These are phyloP conservation scores for Ptyas mucosa DNA, from an alignment of 2,113 vertebrate genomes.

Conservation along the genomic window DNA sequence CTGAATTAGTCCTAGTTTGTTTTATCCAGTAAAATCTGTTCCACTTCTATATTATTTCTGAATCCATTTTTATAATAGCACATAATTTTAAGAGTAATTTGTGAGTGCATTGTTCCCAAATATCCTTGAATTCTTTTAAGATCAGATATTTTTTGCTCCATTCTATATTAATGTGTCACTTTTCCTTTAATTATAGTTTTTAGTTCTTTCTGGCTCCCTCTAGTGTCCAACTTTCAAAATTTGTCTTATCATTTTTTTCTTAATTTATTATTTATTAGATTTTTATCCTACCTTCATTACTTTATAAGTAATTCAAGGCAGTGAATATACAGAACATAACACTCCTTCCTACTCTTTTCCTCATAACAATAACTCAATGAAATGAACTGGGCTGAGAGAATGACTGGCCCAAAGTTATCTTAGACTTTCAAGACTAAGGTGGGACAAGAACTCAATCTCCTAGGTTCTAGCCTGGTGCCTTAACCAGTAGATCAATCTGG, in stretches of 20 bases:
- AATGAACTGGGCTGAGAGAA: background rate
- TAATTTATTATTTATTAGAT: background rate
- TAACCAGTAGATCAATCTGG: background rate
- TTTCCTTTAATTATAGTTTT: background rate
- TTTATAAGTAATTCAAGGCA: background rate
- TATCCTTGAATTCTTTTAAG: background rate
- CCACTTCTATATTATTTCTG: background rate
- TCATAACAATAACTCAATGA: background rate
- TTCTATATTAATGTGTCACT: background rate
- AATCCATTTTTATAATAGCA: background rate
- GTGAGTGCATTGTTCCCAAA: background rate
- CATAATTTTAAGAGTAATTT: background rate
- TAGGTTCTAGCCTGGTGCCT: background rate
- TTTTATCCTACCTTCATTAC: background rate
- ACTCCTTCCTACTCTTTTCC: background rate
- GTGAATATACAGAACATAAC: background rate
- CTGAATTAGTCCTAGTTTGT: background rate
- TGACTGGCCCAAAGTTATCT: background rate
- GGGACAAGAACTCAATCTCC: background rate
- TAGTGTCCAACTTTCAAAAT: background rate
- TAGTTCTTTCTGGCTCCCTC: background rate
- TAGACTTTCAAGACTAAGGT: background rate
- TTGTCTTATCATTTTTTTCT: background rate
- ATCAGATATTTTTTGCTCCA: background rate
- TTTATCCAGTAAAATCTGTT: background rate